Evolutionary conservation across 2,113 vertebrate genomes (phyloP), one percentile per base, ranked within the genome.

Genomic region (Hipposideros armiger): DNA sequence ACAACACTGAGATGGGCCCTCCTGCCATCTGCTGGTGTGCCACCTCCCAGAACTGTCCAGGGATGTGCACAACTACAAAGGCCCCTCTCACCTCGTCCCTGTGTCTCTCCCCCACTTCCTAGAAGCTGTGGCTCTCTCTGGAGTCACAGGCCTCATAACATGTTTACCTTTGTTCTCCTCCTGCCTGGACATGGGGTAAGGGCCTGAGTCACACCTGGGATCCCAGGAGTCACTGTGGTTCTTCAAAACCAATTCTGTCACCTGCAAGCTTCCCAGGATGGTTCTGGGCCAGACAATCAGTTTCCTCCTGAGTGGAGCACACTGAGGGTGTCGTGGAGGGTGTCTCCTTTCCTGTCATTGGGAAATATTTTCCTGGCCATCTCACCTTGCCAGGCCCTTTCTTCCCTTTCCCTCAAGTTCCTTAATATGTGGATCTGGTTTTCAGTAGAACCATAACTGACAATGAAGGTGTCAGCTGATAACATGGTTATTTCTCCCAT

Each of bases 221-320:
- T 64, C 22, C 15, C 26, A 10, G 24, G 32, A 45, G 20, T 56
- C n/a, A 36, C 62, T 36, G 22, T 32, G 11, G 19, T 40, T 62
- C n/a, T 47, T 42, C 20, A 10, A 42, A 56, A 11, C 22, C 78
- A 56, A 2, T 16, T 5, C 6, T 2, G 14, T 64, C 42, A 5
- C 36, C n/a, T 2, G 6, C 1, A 26, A 50, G 42, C 56, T 16
- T 26, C 30, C 11, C 1, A 7, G 17, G 22, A 4, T 4, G 14
- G 83, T 42, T 30, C 16, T 11, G 8, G 19, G 40, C 11, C 8
- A 32, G 22, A 36, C n/a, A 19, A 40, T 15, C n/a, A 28, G 28
- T 15, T 5, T 9, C 19, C 20, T 42, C 26, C 90, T 69, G 58
- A 60, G 24, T 17, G 0, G 10, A 50, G 58, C 17, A 2, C 10